Conservation (phyloP, 1,140 invertebrate species). For the Telenomus remus region DNA sequence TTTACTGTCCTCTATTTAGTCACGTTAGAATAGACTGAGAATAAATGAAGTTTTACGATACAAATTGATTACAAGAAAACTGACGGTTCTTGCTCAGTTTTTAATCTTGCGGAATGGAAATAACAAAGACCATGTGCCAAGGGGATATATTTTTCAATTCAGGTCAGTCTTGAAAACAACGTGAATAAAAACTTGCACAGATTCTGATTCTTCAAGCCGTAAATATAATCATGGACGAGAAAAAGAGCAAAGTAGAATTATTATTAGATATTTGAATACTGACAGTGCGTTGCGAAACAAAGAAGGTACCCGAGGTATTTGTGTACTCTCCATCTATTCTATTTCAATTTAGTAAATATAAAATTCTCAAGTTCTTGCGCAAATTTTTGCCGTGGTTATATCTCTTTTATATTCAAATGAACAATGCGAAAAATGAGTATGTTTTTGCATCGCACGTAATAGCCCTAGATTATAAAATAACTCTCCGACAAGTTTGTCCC, state of each 20-base stretch:
- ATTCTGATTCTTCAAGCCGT: neutral
- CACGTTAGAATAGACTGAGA: conserved; percentile 23
- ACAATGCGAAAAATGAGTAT: neutral
- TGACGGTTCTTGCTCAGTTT: conserved; percentile 3
- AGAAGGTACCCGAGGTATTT: too few species aligned
- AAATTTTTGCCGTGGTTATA: too few species aligned
- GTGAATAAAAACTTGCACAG: neutral
- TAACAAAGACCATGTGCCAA: conserved; percentile 8
- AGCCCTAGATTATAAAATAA: neutral
- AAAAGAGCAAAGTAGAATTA: neutral
- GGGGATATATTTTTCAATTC: conserved; percentile 23
- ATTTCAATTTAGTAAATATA: too few species aligned
- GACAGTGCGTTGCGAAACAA: too few species aligned
- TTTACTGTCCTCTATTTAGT: conserved; percentile 28
- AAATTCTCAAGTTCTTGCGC: too few species aligned
- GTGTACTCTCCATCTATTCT: too few species aligned
- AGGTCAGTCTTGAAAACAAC: neutral
- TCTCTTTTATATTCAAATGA: too few species aligned
- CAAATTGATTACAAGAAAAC: neutral
- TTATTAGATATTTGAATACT: too few species aligned
- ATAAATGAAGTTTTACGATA: neutral
- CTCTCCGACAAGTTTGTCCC: neutral
- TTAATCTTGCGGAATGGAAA: neutral
- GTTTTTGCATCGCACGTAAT: neutral
- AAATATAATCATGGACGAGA: neutral